Percentiles rank a stretch among this genome's conserved stretches.
Conservation (phyloP, 2,888 invertebrate species). For the Scelioninae gen. 1 region DNA sequence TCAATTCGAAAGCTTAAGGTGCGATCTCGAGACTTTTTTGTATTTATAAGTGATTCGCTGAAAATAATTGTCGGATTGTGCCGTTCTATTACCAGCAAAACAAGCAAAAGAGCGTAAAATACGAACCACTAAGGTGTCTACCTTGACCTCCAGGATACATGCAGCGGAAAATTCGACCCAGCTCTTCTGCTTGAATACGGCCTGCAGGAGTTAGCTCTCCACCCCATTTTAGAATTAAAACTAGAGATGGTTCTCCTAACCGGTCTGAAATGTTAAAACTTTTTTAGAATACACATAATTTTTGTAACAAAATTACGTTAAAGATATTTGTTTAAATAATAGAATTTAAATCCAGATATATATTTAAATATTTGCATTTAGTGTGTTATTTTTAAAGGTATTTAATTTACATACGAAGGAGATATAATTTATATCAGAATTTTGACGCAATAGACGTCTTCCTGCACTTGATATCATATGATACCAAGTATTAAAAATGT, state of each 20-base stretch:
- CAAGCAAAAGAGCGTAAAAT: conserved; percentile 83
- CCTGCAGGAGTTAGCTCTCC: conserved; percentile 99
- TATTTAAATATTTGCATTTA: too few species aligned
- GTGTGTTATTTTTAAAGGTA: too few species aligned
- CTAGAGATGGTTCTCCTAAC: conserved; percentile 95
- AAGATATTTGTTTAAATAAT: too few species aligned
- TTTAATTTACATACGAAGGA: too few species aligned
- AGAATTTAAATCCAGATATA: too few species aligned
- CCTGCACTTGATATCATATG: too few species aligned
- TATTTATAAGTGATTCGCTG: conserved; percentile 60
- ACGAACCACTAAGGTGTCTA: conserved; percentile 91
- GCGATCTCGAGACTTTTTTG: conserved; percentile 53
- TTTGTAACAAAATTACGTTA: too few species aligned
- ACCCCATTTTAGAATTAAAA: conserved; percentile 99
- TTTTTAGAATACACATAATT: background rate
- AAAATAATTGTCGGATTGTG: conserved; percentile 66
- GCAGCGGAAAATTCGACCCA: conserved; percentile 99
- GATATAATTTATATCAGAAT: too few species aligned
- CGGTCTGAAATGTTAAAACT: conserved; percentile 86
- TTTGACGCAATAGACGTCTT: too few species aligned
- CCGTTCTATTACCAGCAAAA: conserved; percentile 73
- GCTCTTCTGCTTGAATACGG: conserved; percentile 97
- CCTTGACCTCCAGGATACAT: conserved; percentile 99
- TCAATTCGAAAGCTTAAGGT: conserved; percentile 53
- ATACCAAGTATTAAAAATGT: too few species aligned